Evolutionary conservation across 2,797 vertebrate genomes (phyloP).

Genomic region (Cephalopachus bancanus): DNA sequence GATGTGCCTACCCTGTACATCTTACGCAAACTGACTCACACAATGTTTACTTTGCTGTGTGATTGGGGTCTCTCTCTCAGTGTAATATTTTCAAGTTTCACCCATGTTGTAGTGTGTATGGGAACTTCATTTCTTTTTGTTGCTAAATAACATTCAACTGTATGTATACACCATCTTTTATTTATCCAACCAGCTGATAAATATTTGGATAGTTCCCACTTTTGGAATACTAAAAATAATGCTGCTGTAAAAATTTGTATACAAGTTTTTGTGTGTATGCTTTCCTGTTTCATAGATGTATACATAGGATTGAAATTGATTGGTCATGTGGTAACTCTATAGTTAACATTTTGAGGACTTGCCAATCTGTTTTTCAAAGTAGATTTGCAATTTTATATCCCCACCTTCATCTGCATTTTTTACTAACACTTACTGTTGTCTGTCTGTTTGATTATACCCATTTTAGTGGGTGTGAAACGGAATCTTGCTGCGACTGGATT

Average conservation of each 20-base stretch:
- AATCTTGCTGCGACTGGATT: not conserved
- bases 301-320: not conserved
- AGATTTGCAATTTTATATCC: not conserved
- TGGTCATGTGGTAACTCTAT: not conserved
- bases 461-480: not conserved
- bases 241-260: not conserved
- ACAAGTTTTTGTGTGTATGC: not conserved
- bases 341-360: not conserved
- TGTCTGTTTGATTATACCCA: not conserved
- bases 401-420: not conserved
- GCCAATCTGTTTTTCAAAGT: not conserved
- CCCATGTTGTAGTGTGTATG: not conserved
- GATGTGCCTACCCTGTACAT: not conserved
- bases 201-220: not conserved
- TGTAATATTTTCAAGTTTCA: not conserved
- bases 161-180: not conserved
- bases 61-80: not conserved
- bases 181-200: not conserved
- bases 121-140: slow-evolving; percentile 3
- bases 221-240: slow-evolving; percentile 11
- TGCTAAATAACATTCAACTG: not conserved
- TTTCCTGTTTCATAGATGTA: not conserved
- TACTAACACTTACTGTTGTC: not conserved
- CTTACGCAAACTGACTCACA: not conserved
- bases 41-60: not conserved